Percentiles rank a stretch among this genome's conserved stretches.
phyloP scores from a whole-genome alignment of 2,113 vertebrate species.

The Oreamnos americanus region DNA sequence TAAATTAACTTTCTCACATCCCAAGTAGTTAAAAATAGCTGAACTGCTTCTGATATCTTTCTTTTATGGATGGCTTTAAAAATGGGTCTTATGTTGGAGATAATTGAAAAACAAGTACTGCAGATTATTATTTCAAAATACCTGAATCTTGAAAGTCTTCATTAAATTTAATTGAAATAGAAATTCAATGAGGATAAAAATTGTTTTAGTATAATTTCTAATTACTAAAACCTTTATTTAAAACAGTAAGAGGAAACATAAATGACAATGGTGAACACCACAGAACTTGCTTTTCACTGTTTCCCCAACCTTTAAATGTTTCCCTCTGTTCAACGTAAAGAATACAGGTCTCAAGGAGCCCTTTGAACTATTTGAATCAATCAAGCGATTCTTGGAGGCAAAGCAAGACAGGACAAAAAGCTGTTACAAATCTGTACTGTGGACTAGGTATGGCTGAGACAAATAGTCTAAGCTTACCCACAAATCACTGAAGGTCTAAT shows the following conservation, averaged over 20 bases:
- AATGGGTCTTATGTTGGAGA: background rate
- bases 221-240: background rate
- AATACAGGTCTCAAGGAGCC: background rate
- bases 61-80: background rate
- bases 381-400: background rate
- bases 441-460: background rate
- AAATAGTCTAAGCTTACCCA: background rate
- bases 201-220: background rate
- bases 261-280: background rate
- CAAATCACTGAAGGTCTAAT: background rate
- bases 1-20: background rate
- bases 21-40: background rate
- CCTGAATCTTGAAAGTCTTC: background rate
- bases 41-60: background rate
- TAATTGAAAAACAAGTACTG: background rate
- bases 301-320: background rate
- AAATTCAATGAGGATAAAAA: background rate
- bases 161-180: background rate
- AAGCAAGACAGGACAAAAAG: background rate
- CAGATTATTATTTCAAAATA: background rate
- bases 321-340: background rate
- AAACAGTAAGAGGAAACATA: background rate
- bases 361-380: background rate
- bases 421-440: background rate
- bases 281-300: background rate